phyloP scores from a whole-genome alignment of 2,888 invertebrate genomes.

The Meta bourneti region DNA sequence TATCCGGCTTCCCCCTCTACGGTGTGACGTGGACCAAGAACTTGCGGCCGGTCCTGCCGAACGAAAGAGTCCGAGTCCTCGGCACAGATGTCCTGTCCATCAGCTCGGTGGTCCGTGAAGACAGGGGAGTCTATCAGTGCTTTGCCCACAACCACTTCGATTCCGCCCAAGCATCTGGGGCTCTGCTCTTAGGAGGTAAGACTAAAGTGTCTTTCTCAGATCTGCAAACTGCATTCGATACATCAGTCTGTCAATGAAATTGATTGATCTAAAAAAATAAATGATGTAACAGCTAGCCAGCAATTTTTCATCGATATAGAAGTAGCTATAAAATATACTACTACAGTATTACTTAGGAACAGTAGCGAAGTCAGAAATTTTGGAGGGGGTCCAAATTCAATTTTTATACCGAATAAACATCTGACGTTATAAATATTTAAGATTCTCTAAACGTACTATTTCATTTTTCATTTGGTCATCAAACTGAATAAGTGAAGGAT shows the following conservation, averaged over 20 bases:
- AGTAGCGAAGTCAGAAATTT: too few relatives aligned
- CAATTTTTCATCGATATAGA: too few relatives aligned
- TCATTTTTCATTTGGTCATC: too few relatives aligned
- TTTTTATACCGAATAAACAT: too few relatives aligned
- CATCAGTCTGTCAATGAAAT: background rate
- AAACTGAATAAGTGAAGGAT: too few relatives aligned
- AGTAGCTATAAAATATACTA: too few relatives aligned
- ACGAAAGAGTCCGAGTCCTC: constrained; percentile 73
- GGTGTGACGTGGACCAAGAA: constrained; percentile 75
- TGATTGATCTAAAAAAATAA: background rate
- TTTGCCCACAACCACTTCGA: constrained; percentile 91
- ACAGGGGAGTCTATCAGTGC: constrained; percentile 85
- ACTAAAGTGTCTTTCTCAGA: background rate
- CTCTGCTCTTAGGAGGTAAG: constrained; percentile 89
- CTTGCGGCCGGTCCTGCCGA: constrained; percentile 66
- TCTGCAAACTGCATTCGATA: background rate
- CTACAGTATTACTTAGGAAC: too few relatives aligned
- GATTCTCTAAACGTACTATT: too few relatives aligned
- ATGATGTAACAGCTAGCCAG: too few relatives aligned
- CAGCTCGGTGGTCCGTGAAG: constrained; percentile 76
- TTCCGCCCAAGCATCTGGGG: constrained; percentile 91
- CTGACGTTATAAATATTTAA: too few relatives aligned
- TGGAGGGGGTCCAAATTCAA: too few relatives aligned
- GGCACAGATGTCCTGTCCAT: constrained; percentile 77
- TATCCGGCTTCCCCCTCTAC: constrained; percentile 72